phyloP scores from a whole-genome alignment of 2,113 vertebrate genomes.

The Osmerus mordax region DNA sequence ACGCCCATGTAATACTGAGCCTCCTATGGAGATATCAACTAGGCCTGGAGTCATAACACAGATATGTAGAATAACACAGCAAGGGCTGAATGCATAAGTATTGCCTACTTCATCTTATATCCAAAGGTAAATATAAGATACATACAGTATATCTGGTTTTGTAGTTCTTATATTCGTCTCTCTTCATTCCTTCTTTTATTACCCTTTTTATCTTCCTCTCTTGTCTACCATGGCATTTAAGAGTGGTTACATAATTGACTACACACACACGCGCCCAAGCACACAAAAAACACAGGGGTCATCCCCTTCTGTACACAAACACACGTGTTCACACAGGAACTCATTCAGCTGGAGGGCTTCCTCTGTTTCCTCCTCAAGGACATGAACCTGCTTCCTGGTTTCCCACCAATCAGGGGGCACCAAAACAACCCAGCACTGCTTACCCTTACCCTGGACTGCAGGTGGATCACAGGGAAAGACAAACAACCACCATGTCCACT shows the following conservation, averaged over 20 bases:
- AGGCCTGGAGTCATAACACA: slow-evolving; percentile 16
- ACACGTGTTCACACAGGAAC: slow-evolving; percentile 21
- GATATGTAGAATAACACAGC: not conserved
- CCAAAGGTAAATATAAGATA: not conserved
- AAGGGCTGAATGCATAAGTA: not conserved
- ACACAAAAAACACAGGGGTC: not conserved
- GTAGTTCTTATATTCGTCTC: not conserved
- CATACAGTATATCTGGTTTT: not conserved
- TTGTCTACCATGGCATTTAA: slow-evolving; percentile 2
- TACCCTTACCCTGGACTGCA: not conserved
- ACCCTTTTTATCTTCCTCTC: not conserved
- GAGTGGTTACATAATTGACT: slow-evolving; percentile 25
- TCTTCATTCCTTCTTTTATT: not conserved
- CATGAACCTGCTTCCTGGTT: slow-evolving; percentile 8
- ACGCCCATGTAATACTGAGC: slow-evolving; percentile 16
- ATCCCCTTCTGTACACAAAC: not conserved
- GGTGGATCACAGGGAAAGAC: not conserved
- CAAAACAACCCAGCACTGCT: slow-evolving; percentile 10
- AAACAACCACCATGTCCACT: not conserved
- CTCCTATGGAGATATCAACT: not conserved
- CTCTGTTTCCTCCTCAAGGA: slow-evolving; percentile 26
- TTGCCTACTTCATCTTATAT: not conserved
- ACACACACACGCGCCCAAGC: not conserved
- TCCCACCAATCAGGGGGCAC: slow-evolving; percentile 41
- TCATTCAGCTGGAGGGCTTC: not conserved